A percentile compares a stretch with the other conserved stretches of the same genome.
phyloP scores from a whole-genome alignment of 2,113 vertebrate genomes.

The Crotalus viridis region DNA sequence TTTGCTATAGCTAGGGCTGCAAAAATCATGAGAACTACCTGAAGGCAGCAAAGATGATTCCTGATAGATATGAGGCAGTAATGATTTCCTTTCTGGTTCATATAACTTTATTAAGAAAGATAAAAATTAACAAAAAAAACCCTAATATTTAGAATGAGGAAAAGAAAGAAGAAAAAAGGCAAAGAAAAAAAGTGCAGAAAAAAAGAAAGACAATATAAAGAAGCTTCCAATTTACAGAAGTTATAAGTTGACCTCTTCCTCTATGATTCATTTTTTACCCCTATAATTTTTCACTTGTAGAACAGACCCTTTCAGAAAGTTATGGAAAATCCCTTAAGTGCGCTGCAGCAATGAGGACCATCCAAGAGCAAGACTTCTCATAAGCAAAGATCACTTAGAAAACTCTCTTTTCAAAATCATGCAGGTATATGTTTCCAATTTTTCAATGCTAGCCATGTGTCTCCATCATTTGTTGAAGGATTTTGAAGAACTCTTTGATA shows the following conservation, averaged over 20 bases:
- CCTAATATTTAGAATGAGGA: not conserved
- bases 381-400: not conserved
- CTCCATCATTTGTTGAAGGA: not conserved
- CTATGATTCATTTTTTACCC: not conserved
- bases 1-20: not conserved
- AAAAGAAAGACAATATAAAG: not conserved
- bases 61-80: not conserved
- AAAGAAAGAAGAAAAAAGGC: not conserved
- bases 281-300: not conserved
- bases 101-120: no score
- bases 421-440: not conserved
- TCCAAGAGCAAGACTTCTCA: not conserved
- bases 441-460: not conserved
- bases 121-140: no score
- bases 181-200: not conserved
- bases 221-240: not conserved
- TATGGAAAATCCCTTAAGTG: not conserved
- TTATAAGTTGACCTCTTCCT: not conserved
- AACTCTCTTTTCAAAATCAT: not conserved
- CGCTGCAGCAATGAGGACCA: no score
- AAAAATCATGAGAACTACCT: not conserved
- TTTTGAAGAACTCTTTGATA: not conserved
- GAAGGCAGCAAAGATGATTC: not conserved
- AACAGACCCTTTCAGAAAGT: not conserved
- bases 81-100: no score